Base-by-base conservation (phyloP, 2,888 invertebrate genomes). In the Eudasyphora cyanicolor region DNA sequence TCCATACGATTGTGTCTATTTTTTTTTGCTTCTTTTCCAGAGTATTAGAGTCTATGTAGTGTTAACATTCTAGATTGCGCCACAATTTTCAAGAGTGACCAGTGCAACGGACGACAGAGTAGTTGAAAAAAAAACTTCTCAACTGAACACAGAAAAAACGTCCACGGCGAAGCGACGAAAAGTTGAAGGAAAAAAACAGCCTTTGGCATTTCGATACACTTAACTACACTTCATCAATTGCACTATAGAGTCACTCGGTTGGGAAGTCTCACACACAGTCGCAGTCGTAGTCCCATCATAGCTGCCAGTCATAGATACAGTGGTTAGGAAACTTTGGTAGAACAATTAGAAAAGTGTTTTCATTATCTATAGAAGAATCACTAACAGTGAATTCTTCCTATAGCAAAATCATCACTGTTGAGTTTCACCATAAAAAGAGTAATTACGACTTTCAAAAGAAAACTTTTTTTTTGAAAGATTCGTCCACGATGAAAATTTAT, bases 151-250 rank as follows among this genome's bases (percentile, higher is more conserved):
- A 73, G n/a, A 54, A 49, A 54, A 27, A 42, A 4, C 38, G 69
- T 35, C 49, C 51, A 42, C 54, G 38, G 17, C 54, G 24, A 32
- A 21, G 35, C 32, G 76, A 38, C 70, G 27, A 27, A 73, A 57
- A 75, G 45, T 21, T n/a, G 29, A 21, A 77, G 69, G 29, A 27
- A 32, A 27, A 60, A 71, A 14, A 76, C 32, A 77, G 81, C 84
- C 84, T 78, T 81, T 84, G 84, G 84, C 84, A 84, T 84, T 84
- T 84, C 84, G 84, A 84, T 84, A 84, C 81, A 84, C 84, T 84
- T 84, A 84, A 84, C 74, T 81, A 81, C 84, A 84, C 84, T 84
- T 84, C 84, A 84, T 84, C 84, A 84, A 84, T 84, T 84, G 84
- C 81, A 76, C 45, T 71, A 78, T 76, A 81, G n/a, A n/a, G n/a